A percentile compares a stretch with the other conserved stretches of the same genome.
Conservation (phyloP, 2,797 vertebrate genomes). For the Halcyon badia region DNA sequence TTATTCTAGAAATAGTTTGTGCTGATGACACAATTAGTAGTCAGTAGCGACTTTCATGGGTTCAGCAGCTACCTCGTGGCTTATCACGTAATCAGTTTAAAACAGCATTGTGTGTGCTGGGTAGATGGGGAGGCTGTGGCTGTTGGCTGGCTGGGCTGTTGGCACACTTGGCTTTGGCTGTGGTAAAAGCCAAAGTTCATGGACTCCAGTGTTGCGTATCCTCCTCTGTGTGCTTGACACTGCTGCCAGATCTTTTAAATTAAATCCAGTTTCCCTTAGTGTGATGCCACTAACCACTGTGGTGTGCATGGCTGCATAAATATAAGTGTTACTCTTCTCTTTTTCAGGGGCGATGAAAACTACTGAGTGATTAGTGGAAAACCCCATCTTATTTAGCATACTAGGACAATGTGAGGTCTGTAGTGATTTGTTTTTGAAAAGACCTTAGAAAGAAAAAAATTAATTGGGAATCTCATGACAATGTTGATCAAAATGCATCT, state of each 20-base stretch:
- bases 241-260: background rate
- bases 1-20: background rate
- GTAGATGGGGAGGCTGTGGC: background rate
- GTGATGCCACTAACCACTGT: background rate
- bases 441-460: background rate
- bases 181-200: background rate
- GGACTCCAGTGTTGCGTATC: background rate
- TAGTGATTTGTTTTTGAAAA: background rate
- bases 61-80: background rate
- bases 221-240: background rate
- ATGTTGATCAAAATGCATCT: background rate
- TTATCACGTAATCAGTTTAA: background rate
- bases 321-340: background rate
- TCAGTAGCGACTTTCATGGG: background rate
- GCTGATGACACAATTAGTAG: accelerated
- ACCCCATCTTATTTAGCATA: background rate
- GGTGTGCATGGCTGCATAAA: background rate
- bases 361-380: background rate
- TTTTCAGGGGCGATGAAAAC: background rate
- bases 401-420: background rate
- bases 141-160: background rate
- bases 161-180: accelerated
- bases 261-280: background rate
- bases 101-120: background rate
- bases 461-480: background rate